phyloP scores from a whole-genome alignment of 2,113 vertebrate species.

The Odontesthes bonariensis region DNA sequence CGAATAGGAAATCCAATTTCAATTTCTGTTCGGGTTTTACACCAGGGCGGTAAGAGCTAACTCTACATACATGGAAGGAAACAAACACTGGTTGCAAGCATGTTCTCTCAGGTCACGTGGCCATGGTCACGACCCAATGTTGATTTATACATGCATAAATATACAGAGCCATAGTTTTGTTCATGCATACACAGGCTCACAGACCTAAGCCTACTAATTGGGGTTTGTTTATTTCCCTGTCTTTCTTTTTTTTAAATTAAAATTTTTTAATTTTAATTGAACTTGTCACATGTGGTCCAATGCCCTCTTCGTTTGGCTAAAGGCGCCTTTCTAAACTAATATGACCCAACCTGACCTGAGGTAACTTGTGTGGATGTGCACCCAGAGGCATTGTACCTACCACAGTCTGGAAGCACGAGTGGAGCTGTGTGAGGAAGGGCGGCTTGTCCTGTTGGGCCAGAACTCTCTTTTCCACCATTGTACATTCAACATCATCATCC shows the following conservation, averaged over 20 bases:
- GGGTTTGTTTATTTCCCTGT: slow-evolving; percentile 17
- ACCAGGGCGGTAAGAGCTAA: neutral
- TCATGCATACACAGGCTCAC: neutral
- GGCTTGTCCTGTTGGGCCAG: slow-evolving; percentile 91
- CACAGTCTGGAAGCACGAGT: slow-evolving; percentile 97
- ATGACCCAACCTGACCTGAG: slow-evolving; percentile 35
- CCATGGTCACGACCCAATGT: neutral
- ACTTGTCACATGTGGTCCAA: slow-evolving; percentile 13
- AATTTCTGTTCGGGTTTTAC: neutral
- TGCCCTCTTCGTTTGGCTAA: slow-evolving; percentile 80
- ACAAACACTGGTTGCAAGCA: neutral
- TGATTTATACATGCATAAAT: neutral
- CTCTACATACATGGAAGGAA: neutral
- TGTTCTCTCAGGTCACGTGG: neutral
- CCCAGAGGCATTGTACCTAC: slow-evolving; percentile 77
- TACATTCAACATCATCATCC: slow-evolving; percentile 97
- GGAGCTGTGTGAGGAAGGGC: slow-evolving; percentile 92
- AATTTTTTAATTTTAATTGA: slow-evolving; percentile 10
- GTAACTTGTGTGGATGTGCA: slow-evolving; percentile 13
- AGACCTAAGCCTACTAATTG: slow-evolving; percentile 24
- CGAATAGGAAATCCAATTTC: too few species aligned
- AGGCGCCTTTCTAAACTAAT: slow-evolving; percentile 45
- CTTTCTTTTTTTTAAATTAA: neutral
- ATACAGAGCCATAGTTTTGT: neutral
- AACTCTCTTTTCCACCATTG: slow-evolving; percentile 96